Evolutionary conservation across 2,888 invertebrate genomes (phyloP).

Genomic region (Gortyna flavago): DNA sequence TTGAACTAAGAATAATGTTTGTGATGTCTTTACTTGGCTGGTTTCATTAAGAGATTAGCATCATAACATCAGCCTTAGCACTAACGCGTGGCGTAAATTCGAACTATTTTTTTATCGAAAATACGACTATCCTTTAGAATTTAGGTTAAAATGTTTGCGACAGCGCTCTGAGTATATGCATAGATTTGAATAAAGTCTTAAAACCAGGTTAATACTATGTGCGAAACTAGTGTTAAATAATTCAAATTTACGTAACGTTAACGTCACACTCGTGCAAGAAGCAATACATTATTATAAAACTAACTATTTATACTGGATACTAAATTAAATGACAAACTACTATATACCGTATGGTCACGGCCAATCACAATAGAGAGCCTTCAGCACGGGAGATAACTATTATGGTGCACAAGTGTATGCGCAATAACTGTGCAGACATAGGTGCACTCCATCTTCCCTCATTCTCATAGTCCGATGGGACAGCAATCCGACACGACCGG

Average conservation of each 20-base stretch:
- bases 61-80: neutral
- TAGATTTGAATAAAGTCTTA: neutral
- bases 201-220: neutral
- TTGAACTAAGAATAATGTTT: constrained; percentile 27
- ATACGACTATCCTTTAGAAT: neutral
- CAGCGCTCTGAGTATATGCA: neutral
- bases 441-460: too few relatives aligned
- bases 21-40: constrained; percentile 14
- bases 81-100: neutral
- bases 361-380: too few relatives aligned
- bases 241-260: neutral
- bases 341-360: too few relatives aligned
- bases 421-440: too few relatives aligned
- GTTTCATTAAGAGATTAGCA: constrained; percentile 18
- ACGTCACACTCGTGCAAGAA: neutral
- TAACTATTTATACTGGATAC: too few relatives aligned
- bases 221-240: neutral
- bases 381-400: too few relatives aligned
- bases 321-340: too few relatives aligned
- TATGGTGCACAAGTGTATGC: too few relatives aligned
- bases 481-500: too few relatives aligned
- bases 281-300: too few relatives aligned
- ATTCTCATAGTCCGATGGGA: too few relatives aligned
- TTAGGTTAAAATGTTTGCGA: neutral
- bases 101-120: neutral